These are phyloP conservation scores for Luffia ferchaultella DNA, from an alignment of 2,888 invertebrate genomes.

Conservation along the genomic window DNA sequence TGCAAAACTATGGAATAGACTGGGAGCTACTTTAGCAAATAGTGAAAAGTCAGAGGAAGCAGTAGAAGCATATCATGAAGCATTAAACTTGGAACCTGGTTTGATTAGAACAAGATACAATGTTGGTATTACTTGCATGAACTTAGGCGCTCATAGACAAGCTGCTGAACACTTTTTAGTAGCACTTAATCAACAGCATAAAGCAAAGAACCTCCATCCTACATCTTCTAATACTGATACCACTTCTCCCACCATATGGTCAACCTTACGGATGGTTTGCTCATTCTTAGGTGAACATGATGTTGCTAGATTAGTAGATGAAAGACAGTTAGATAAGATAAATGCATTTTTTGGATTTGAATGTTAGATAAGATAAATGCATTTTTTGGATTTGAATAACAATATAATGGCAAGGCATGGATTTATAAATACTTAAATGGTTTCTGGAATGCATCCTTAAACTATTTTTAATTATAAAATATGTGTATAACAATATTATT, in stretches of 20 bases:
- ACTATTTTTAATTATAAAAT: too few species aligned
- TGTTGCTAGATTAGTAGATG: slow-evolving; percentile 68
- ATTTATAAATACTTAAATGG: too few species aligned
- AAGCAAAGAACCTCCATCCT: slow-evolving; percentile 43
- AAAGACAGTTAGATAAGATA: slow-evolving; percentile 66
- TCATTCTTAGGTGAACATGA: slow-evolving; percentile 80
- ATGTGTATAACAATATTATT: too few species aligned
- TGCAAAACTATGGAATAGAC: slow-evolving; percentile 94
- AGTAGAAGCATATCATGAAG: slow-evolving; percentile 93
- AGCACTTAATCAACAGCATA: slow-evolving; percentile 91
- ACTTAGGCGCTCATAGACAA: slow-evolving; percentile 92
- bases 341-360: slow-evolving; percentile 62
- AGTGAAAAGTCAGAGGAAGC: slow-evolving; percentile 95
- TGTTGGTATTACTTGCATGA: slow-evolving; percentile 97
- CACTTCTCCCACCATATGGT: slow-evolving; percentile 93
- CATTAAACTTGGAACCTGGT: slow-evolving; percentile 91
- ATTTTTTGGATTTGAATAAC: slow-evolving; percentile 43
- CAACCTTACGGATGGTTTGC: slow-evolving; percentile 87
- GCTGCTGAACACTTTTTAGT: slow-evolving; percentile 95
- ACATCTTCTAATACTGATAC: slow-evolving; percentile 52
- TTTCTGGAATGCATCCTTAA: too few species aligned
- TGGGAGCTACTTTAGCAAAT: slow-evolving; percentile 97
- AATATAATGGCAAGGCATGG: too few species aligned
- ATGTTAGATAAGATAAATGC: slow-evolving; percentile 66
- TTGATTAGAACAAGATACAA: slow-evolving; percentile 97